Conservation (phyloP, 2,113 vertebrate genomes). For the Syngnathus typhle region DNA sequence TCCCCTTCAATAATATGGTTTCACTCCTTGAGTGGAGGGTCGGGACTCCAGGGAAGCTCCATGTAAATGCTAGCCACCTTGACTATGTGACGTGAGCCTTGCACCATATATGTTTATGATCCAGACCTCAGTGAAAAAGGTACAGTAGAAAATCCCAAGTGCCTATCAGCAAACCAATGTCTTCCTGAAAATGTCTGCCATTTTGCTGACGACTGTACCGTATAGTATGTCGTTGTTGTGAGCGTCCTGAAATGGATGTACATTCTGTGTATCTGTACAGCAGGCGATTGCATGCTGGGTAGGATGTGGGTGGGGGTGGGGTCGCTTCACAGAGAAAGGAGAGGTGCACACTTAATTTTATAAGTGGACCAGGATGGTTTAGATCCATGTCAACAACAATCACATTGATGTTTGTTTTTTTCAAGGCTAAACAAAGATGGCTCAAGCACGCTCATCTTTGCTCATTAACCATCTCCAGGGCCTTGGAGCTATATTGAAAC, state of each 20-base stretch:
- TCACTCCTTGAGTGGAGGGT: conserved; percentile 14
- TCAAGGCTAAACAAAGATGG: conserved; percentile 35
- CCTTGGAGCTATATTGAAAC: conserved; percentile 33
- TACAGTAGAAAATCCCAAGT: conserved; percentile 63
- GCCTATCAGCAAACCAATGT: conserved; percentile 54
- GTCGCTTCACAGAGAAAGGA: conserved; percentile 52
- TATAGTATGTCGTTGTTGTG: conserved; percentile 42
- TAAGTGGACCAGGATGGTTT: conserved; percentile 16
- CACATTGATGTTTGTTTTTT: conserved; percentile 18
- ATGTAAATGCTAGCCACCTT: conserved; percentile 10
- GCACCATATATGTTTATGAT: conserved; percentile 42
- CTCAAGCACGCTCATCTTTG: conserved; percentile 39
- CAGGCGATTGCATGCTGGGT: conserved; percentile 48
- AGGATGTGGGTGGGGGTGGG: background rate
- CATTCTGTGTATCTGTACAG: conserved; percentile 32
- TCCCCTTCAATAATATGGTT: background rate
- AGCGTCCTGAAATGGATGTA: conserved; percentile 45
- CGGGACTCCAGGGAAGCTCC: background rate
- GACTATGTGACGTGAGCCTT: conserved; percentile 35
- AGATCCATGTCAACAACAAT: conserved; percentile 37
- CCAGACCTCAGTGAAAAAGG: conserved; percentile 54
- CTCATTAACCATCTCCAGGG: conserved; percentile 29
- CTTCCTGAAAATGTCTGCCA: conserved; percentile 49
- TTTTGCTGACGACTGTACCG: conserved; percentile 27
- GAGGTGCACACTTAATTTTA: conserved; percentile 49